Conservation (phyloP, 2,113 vertebrate species). For the Trichechus manatus region DNA sequence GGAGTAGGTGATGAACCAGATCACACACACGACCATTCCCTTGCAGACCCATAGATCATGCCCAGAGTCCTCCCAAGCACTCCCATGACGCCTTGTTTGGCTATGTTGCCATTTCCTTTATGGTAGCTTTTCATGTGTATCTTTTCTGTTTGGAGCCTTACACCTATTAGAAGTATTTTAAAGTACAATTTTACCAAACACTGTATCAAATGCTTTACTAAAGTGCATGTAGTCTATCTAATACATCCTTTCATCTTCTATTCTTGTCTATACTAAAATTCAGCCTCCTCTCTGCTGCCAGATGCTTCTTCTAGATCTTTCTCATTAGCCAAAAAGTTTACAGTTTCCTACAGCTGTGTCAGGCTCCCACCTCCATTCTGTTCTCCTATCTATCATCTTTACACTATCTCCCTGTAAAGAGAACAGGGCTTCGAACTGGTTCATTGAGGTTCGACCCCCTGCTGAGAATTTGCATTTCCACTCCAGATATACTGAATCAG, state of each 20-base stretch:
- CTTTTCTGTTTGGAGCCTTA: not conserved
- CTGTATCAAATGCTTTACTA: conserved; percentile 26
- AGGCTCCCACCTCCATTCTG: not conserved
- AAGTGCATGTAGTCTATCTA: not conserved
- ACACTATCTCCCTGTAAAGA: not conserved
- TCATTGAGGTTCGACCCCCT: no score
- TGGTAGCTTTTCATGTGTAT: not conserved
- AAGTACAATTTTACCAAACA: conserved; percentile 42
- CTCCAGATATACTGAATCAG: no score
- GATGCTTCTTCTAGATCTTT: conserved; percentile 34
- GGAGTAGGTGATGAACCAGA: not conserved
- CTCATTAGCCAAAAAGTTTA: conserved; percentile 50
- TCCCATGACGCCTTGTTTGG: not conserved
- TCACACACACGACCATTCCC: not conserved
- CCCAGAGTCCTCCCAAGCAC: not conserved
- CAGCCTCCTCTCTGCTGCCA: not conserved
- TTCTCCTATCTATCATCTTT: not conserved
- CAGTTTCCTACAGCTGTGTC: conserved; percentile 41
- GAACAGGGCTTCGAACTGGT: not conserved
- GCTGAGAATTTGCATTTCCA: no score
- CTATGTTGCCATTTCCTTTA: not conserved
- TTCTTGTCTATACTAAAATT: conserved; percentile 28
- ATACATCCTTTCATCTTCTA: conserved; percentile 45
- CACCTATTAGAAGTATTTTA: not conserved
- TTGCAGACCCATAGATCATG: accelerated